A percentile compares a stretch with the other conserved stretches of the same genome.
Conservation (phyloP, 2,888 invertebrate species). For the Tenthredo mesomela region DNA sequence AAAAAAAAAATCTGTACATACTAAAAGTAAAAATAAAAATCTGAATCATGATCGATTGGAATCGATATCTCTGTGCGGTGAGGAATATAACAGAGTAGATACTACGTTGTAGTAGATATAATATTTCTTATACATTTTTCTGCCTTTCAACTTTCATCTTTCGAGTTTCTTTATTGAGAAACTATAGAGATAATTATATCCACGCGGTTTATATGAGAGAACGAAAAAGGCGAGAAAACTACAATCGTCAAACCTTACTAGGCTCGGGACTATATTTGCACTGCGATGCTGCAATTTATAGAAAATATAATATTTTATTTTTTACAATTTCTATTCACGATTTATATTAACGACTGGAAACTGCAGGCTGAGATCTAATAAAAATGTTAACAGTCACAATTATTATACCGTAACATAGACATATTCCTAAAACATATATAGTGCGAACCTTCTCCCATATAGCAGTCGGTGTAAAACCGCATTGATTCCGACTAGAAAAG, state of each 20-base stretch:
- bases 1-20: not conserved
- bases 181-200: conserved; percentile 22
- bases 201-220: not conserved
- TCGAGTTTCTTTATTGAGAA: conserved; percentile 22
- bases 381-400: not conserved
- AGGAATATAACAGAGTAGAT: not conserved
- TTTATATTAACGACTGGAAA: not conserved
- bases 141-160: not conserved
- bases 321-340: conserved; percentile 13
- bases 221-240: conserved; percentile 13
- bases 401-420: not conserved
- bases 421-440: not conserved
- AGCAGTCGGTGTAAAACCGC: not conserved
- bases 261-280: not conserved
- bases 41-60: not conserved
- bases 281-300: not conserved
- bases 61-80: not conserved
- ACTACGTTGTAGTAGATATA: not conserved
- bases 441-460: not conserved
- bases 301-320: not conserved
- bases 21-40: not conserved
- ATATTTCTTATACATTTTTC: conserved; percentile 4
- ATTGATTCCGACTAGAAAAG: conserved; percentile 13
- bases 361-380: not conserved
- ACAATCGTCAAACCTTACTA: not conserved